Evolutionary conservation across 2,113 vertebrate species (phyloP), one percentile per base, ranked within the genome.

Genomic region (Albula glossodonta): DNA sequence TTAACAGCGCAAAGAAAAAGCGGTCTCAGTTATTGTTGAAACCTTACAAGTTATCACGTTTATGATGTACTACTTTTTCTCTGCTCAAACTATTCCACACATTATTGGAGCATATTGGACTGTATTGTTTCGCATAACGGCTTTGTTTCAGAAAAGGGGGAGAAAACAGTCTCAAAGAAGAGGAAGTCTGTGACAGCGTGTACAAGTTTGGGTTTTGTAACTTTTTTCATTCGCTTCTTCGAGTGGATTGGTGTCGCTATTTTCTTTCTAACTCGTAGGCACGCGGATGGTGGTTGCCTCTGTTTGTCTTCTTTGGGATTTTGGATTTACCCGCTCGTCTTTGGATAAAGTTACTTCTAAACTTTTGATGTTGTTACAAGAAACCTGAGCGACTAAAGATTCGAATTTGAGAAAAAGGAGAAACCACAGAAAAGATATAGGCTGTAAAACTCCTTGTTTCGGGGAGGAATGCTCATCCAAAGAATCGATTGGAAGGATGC

Each of bases 401-500:
- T 87, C 77, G 83, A 66, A 81, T 56, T 49, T 52, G 49, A 81
- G 5, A 17, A 86, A 86, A 51, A 85, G 56, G 78, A 41, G 84
- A 52, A 8, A 85, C 74, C 66, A 78, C 13, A 51, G 31, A 81
- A 78, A 88, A 89, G 78, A 84, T 84, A 41, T 41, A 41, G 31
- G 31, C 81, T 17, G 22, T 60, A 51, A 52, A 60, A 77, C 81
- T 82, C 74, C 74, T 52, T 66, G 82, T 56, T 86, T 85, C 86
- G 86, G 90, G 86, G 84, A 88, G 89, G 83, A 91, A 93, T 93
- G 93, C 88, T 91, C 93, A 91, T 87, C 87, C 80, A 86, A 90
- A 89, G 88, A 89, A 87, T 90, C 91, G 90, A 90, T 88, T 92
- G 94, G 94, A 92, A 96, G 94, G 93, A 96, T 96, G 95, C 91